Percentiles rank a stretch among this genome's conserved stretches.
phyloP scores from a whole-genome alignment of 1,140 invertebrate species.

The Atopsyche davidsoni region DNA sequence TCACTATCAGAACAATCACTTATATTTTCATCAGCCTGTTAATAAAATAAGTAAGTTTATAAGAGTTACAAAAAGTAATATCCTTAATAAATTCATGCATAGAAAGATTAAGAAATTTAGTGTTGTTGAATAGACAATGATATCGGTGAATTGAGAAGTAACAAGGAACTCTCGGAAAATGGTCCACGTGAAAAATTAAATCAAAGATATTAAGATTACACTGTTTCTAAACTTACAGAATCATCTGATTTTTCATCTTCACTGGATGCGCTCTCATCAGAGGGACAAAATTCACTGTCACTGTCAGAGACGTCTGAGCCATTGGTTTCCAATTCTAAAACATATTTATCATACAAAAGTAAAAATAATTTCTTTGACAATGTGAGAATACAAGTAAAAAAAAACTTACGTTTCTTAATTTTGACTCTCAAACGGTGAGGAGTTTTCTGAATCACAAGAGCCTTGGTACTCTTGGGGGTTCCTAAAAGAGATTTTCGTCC shows the following conservation, averaged over 20 bases:
- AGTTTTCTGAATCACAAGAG: slow-evolving; percentile 32
- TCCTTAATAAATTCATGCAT: no score
- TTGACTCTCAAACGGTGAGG: slow-evolving; percentile 34
- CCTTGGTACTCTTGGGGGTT: slow-evolving; percentile 31
- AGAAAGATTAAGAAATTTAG: no score
- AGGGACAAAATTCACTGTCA: slow-evolving; percentile 35
- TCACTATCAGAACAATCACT: slow-evolving; percentile 34
- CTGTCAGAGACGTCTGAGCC: slow-evolving; percentile 38
- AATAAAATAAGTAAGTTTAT: slow-evolving; percentile 26
- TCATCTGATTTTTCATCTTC: slow-evolving; percentile 4
- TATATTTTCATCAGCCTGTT: slow-evolving; percentile 36
- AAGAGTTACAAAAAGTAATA: slow-evolving; percentile 13
- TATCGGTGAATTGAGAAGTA: no score
- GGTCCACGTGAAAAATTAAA: no score
- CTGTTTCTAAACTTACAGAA: slow-evolving; percentile 4
- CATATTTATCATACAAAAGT: no score
- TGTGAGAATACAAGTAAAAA: not conserved
- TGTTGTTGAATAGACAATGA: no score
- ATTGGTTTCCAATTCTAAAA: slow-evolving; percentile 33
- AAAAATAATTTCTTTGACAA: slow-evolving; percentile 5
- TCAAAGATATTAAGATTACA: no score
- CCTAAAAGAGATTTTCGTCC: slow-evolving; percentile 21
- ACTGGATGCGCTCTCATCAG: slow-evolving; percentile 27
- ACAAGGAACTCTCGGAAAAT: no score
- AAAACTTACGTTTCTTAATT: slow-evolving; percentile 34